These are phyloP conservation scores for Bolborhynchus lineola DNA, from an alignment of 2,113 vertebrate genomes.

Conservation along the genomic window DNA sequence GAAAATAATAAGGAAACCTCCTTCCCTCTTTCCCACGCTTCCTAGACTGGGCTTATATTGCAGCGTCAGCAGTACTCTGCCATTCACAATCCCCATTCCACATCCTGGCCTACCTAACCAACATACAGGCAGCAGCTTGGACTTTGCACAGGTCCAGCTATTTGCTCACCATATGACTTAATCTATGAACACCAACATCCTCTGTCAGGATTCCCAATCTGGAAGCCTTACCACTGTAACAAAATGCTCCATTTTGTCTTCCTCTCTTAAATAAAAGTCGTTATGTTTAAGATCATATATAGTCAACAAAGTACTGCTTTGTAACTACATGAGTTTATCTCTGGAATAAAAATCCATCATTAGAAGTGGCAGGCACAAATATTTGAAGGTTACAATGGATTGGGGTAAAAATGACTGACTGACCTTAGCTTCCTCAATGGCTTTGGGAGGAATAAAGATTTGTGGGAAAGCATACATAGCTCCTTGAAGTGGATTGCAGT, in stretches of 20 bases:
- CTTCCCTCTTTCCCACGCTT: not conserved
- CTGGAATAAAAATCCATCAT: not conserved
- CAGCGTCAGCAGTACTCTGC: not conserved
- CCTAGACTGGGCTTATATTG: not conserved
- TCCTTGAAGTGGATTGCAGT: conserved; percentile 86
- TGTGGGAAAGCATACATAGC: conserved; percentile 88
- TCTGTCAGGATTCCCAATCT: not conserved
- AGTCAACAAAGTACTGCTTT: not conserved
- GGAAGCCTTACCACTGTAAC: not conserved
- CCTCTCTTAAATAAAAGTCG: not conserved
- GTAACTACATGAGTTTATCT: too few relatives aligned
- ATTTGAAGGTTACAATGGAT: not conserved
- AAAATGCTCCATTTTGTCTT: not conserved
- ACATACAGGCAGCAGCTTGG: not conserved
- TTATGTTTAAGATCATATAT: not conserved
- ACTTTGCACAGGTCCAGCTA: not conserved
- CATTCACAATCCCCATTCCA: rapidly evolving
- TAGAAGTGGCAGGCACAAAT: not conserved
- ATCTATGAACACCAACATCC: not conserved
- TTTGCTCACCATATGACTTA: not conserved
- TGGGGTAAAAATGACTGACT: not conserved
- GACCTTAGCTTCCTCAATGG: conserved; percentile 83
- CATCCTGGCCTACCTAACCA: not conserved
- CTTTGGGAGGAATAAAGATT: conserved; percentile 81
- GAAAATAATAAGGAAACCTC: not conserved